Evolutionary conservation across 2,888 invertebrate species (phyloP).

Genomic region (Drosophila gaucha): DNA sequence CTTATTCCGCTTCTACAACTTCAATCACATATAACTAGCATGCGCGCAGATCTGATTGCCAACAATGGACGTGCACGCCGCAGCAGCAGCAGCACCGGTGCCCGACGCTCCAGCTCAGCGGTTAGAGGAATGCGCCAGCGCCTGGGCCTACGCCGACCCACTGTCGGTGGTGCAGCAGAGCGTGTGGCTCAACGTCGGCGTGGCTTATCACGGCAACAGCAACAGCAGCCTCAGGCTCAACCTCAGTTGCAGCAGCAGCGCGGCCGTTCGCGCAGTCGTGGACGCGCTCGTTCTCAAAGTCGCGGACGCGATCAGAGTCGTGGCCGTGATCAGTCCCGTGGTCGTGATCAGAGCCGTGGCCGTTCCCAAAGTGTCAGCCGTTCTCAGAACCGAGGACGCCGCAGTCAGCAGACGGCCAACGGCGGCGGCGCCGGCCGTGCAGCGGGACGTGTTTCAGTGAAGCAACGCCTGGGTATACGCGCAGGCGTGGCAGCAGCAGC

Average conservation of each 20-base stretch:
- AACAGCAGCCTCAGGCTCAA: too few relatives aligned
- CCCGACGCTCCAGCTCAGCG: slow-evolving; percentile 76
- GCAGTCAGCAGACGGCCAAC: slow-evolving; percentile 36
- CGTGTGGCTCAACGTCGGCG: slow-evolving; percentile 73
- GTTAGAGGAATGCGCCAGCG: slow-evolving; percentile 73
- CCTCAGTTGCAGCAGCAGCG: slow-evolving; percentile 43
- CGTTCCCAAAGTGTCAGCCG: slow-evolving; percentile 41
- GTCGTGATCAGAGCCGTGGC: slow-evolving; percentile 38
- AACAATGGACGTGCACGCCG: slow-evolving; percentile 50
- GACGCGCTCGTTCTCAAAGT: slow-evolving; percentile 55
- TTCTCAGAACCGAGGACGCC: slow-evolving; percentile 51
- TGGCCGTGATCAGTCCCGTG: slow-evolving; percentile 47
- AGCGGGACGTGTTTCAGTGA: slow-evolving; percentile 71
- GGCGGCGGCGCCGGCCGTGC: slow-evolving; percentile 26
- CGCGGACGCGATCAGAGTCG: slow-evolving; percentile 43
- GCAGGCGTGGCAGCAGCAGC: slow-evolving; percentile 51
- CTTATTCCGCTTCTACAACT: slow-evolving; percentile 61
- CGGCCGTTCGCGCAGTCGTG: slow-evolving; percentile 73
- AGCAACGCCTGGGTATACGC: slow-evolving; percentile 81
- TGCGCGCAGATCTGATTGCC: slow-evolving; percentile 84
- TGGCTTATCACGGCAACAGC: slow-evolving; percentile 35
- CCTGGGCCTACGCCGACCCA: slow-evolving; percentile 71
- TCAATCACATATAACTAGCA: slow-evolving; percentile 74
- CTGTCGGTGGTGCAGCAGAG: slow-evolving; percentile 76
- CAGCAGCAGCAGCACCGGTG: slow-evolving; percentile 44